Evolutionary conservation across 1,140 invertebrate genomes (phyloP).

Genomic region (Gonatopus flavifemur): DNA sequence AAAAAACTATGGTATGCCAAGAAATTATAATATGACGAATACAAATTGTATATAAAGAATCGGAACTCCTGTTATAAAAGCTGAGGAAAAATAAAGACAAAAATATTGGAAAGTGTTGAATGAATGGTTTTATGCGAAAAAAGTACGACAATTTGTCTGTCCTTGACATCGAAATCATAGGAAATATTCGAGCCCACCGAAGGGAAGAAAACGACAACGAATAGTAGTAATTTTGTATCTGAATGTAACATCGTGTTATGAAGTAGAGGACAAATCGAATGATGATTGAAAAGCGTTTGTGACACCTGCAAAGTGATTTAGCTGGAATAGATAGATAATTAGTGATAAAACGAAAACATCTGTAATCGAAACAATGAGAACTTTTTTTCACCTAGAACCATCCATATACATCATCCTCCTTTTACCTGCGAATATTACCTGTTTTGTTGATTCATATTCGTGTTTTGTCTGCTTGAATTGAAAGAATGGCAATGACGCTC

Average conservation of each 20-base stretch:
- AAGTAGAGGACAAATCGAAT: too few species aligned
- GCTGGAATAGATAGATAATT: neutral
- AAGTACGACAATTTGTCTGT: too few species aligned
- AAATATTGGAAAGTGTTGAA: too few species aligned
- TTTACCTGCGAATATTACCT: conserved; percentile 54
- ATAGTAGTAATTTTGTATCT: too few species aligned
- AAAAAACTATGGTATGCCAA: too few species aligned
- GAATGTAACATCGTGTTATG: too few species aligned
- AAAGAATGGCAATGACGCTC: conserved; percentile 60
- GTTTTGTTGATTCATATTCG: conserved; percentile 57
- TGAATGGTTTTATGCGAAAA: too few species aligned
- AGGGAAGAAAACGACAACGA: too few species aligned
- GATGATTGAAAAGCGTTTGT: too few species aligned
- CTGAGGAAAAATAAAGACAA: neutral
- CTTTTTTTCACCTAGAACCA: neutral
- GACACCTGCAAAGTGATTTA: neutral
- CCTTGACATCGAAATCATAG: too few species aligned
- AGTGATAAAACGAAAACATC: neutral
- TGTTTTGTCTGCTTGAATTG: conserved; percentile 56
- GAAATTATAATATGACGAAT: too few species aligned
- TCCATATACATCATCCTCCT: conserved; percentile 4
- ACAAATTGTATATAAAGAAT: conserved; percentile 17
- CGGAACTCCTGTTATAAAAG: conserved; percentile 7
- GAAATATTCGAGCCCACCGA: too few species aligned
- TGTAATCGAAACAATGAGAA: neutral